Conservation (phyloP, 1,140 invertebrate genomes). For the Heliconius congener region DNA sequence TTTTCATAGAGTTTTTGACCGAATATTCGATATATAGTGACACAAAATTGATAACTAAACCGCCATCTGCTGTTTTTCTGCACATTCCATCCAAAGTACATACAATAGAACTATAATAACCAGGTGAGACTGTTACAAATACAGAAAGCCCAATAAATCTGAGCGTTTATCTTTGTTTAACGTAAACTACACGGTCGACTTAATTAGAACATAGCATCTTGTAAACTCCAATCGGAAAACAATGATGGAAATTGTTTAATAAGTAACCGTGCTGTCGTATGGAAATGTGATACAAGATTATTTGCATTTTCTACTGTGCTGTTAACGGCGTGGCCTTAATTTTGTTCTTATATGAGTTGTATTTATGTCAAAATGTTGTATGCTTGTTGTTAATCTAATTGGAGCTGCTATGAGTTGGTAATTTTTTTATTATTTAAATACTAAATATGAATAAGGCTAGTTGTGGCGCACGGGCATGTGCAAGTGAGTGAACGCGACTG, state of each 20-base stretch:
- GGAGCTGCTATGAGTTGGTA: background rate
- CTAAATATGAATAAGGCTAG: no score
- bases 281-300: conserved; percentile 9
- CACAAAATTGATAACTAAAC: no score
- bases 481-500: no score
- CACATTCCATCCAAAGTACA: no score
- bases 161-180: background rate
- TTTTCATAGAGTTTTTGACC: no score
- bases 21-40: background rate
- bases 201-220: conserved; percentile 5
- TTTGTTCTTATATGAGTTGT: background rate
- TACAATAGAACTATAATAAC: background rate
- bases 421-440: background rate
- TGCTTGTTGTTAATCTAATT: conserved; percentile 2
- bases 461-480: no score
- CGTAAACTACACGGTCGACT: background rate
- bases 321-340: background rate
- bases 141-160: conserved; percentile 3
- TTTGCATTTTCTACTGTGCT: conserved; percentile 14
- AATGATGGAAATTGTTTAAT: conserved; percentile 13
- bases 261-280: conserved; percentile 7
- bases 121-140: background rate
- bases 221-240: conserved; percentile 11
- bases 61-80: no score
- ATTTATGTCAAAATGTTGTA: conserved; percentile 9